These are phyloP conservation scores for Lamprotornis superbus DNA, from an alignment of 2,113 vertebrate species.

Conservation along the genomic window DNA sequence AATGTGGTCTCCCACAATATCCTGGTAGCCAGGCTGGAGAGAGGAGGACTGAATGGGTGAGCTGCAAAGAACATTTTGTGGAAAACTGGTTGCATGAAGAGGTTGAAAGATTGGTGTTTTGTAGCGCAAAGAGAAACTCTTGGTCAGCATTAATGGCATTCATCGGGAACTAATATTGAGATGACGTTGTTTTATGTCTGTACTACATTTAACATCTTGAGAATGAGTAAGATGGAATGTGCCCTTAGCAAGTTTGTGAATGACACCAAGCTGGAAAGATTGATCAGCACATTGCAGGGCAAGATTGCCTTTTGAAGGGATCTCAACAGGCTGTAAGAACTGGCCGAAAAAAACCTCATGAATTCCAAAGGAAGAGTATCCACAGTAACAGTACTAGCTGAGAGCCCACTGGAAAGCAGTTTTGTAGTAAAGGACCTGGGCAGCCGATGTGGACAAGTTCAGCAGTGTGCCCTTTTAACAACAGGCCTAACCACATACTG, in stretches of 20 bases:
- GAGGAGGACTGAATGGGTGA: neutral
- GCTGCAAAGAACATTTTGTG: neutral
- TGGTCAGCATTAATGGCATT: neutral
- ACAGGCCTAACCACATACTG: neutral
- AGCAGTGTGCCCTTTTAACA: neutral
- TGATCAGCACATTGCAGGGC: neutral
- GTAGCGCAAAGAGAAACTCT: neutral
- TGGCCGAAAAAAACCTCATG: neutral
- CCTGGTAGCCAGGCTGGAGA: neutral
- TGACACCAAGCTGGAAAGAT: neutral
- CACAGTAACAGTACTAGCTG: neutral
- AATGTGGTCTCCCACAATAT: accelerated
- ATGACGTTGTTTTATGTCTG: neutral
- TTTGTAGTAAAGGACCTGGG: neutral
- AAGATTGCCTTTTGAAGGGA: neutral
- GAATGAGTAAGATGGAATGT: neutral
- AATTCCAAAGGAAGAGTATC: neutral
- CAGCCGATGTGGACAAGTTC: neutral
- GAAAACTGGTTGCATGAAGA: neutral
- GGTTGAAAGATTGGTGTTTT: neutral
- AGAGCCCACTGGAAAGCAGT: neutral
- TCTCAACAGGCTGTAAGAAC: neutral
- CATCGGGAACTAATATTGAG: neutral
- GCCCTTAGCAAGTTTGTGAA: neutral
- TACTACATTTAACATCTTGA: neutral